phyloP scores from a whole-genome alignment of 2,113 vertebrate genomes.

The Tenrec ecaudatus region DNA sequence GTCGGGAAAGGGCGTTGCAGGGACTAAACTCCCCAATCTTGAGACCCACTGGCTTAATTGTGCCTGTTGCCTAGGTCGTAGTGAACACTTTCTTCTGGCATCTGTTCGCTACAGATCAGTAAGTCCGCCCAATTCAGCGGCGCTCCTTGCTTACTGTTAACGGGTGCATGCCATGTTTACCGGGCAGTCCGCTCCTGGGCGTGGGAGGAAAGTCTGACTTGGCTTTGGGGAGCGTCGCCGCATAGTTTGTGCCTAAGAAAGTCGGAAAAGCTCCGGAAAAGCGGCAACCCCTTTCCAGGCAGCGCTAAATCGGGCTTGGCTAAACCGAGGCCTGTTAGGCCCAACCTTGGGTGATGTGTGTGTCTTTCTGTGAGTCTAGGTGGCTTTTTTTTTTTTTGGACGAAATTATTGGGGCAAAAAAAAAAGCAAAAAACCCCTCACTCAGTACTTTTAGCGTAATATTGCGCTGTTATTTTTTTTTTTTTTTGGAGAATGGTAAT shows the following conservation, averaged over 20 bases:
- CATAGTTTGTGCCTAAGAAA: background rate
- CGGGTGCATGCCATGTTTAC: background rate
- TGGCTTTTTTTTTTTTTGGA: background rate
- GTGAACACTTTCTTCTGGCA: background rate
- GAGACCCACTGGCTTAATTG: background rate
- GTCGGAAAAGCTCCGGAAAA: background rate
- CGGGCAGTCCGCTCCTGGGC: background rate
- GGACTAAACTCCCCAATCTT: no score
- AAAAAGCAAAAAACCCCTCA: background rate
- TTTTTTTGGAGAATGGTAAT: background rate
- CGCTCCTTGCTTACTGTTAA: background rate
- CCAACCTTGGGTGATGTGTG: background rate
- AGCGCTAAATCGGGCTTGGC: background rate
- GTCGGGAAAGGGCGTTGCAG: background rate
- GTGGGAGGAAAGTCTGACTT: background rate
- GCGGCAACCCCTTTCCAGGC: background rate
- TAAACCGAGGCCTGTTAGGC: background rate
- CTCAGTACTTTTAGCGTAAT: background rate
- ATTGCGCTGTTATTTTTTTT: background rate
- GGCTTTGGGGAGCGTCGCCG: background rate
- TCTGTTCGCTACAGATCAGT: background rate
- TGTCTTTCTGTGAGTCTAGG: background rate
- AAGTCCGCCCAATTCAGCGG: background rate
- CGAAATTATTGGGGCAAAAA: background rate
- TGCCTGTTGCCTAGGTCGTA: background rate